Base-by-base conservation (phyloP, 2,888 invertebrate genomes). In the Nebria salina region DNA sequence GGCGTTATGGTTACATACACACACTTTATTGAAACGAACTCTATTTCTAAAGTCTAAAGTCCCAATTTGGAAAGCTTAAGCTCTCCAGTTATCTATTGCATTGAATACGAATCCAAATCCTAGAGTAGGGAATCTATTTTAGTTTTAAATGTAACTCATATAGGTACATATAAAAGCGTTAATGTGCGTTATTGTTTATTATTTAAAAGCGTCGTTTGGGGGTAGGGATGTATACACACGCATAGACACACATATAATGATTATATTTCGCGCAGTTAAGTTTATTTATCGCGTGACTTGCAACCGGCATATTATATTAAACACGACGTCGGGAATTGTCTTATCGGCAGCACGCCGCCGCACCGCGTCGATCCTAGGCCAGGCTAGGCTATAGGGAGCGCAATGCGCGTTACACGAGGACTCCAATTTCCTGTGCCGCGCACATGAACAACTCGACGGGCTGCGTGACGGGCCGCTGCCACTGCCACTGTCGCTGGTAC, bases 281-380 rank as follows among this genome's bases (percentile, higher is more conserved):
- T 54, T 54, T 13, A 54, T 11, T 54, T 54, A 8, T 54, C 54
- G 54, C 54, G 54, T 54, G 54, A 11, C 54, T 54, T 2, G 54
- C 54, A 54, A 54, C 54, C 54, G 54, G 54, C 54, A 54, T 70
- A 70, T 70, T 70, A 70, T 88, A 88, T 89, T 89, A 88, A 87
- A 88, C 89, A 88, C 89, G 89, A 89, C 89, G 89, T 89, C 87
- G 86, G 86, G 87, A 89, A 89, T 89, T 89, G 89, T 89, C 88
- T 89, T 89, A 89, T 89, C 89, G 89, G 88, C 87, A 86, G 85
- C 85, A 73, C 65, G 64, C 25, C 65, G 77, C 2, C 68, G 43
- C 43, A 9, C 43, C 6, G 54, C 54, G 54, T 8, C 13, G 6
- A 13, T 86, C 54, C 54, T 34, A 34, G 5, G 34, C 34, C 5